Evolutionary conservation across 2,888 invertebrate species (phyloP), one percentile per base, ranked within the genome.

Genomic region (Pherbina coryleti): DNA sequence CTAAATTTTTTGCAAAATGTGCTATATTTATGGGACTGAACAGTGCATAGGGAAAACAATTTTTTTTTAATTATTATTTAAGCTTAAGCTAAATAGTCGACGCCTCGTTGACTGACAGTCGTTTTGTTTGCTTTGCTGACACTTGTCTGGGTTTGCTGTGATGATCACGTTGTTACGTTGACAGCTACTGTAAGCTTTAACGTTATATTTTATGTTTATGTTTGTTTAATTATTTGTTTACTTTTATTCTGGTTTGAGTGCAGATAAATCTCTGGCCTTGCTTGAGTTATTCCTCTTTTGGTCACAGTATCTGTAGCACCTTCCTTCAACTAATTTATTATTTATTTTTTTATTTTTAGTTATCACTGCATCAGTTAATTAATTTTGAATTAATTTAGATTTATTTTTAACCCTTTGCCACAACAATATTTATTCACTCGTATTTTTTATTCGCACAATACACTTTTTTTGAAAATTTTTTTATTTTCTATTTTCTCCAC

Each of bases 141-240:
- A 44, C 34, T 72, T 69, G 44, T 28, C 72, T 57, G 60, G 19
- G 37, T 22, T 22, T 8, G 37, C 31, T 22, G 44, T 74, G 74
- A n/a, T 72, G 72, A 53, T 71, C 31, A 17, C 55, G 71, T 71
- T 71, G 55, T 34, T 53, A 53, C 53, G 51, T 9, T 66, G 64
- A 74, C 64, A 51, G 62, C 74, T 74, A 51, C 64, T 31, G 74
- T 64, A 51, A 51, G 25, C 64, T 74, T 64, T 62, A 70, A 19
- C 70, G 62, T 55, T 51, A 31, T 57, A 7, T 37, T 53, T 66
- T 31, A 8, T 53, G 17, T 8, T 14, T 67, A 55, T 55, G 28
- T 8, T 22, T 51, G n/a, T 55, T 75, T 3, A 22, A 22, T 44
- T 4, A 49, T 44, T 37, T 62, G 31, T 19, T 67, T 19, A 55